Evolutionary conservation across 2,888 invertebrate species (phyloP).

Genomic region (Brassicogethes aeneus): DNA sequence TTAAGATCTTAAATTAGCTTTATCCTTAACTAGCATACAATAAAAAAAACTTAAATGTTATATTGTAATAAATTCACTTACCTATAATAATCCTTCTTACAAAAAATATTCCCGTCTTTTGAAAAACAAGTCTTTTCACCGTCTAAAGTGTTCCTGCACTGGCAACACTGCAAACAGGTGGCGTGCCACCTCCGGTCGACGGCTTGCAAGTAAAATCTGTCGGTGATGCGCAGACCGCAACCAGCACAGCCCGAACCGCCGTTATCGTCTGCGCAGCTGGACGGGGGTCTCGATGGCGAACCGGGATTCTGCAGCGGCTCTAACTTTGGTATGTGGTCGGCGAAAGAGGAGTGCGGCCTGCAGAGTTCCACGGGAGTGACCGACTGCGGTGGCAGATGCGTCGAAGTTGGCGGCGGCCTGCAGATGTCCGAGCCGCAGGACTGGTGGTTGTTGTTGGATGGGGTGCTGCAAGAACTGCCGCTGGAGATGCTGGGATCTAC

Average conservation of each 20-base stretch:
- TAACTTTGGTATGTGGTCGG: slow-evolving; percentile 46
- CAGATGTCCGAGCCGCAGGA: slow-evolving; percentile 41
- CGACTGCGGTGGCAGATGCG: slow-evolving; percentile 14
- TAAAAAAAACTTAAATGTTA: too few relatives aligned
- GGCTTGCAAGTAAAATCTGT: slow-evolving; percentile 85
- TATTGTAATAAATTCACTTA: slow-evolving; percentile 43
- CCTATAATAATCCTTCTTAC: slow-evolving; percentile 96
- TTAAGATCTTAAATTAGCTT: too few relatives aligned
- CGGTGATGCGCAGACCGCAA: slow-evolving; percentile 77
- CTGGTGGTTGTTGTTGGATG: slow-evolving; percentile 47
- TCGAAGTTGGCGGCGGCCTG: slow-evolving; percentile 31
- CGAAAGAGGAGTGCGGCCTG: slow-evolving; percentile 37
- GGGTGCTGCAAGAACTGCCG: slow-evolving; percentile 51
- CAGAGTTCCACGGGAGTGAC: slow-evolving; percentile 21
- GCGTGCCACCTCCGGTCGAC: slow-evolving; percentile 92
- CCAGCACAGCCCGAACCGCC: slow-evolving; percentile 65
- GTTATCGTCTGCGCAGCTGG: slow-evolving; percentile 29
- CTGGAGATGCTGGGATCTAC: slow-evolving; percentile 46
- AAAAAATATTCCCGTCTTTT: slow-evolving; percentile 87
- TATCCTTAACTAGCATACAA: too few relatives aligned
- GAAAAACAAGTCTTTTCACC: slow-evolving; percentile 89
- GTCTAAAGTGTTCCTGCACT: slow-evolving; percentile 83
- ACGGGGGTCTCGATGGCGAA: slow-evolving; percentile 40
- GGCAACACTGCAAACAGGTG: slow-evolving; percentile 81
- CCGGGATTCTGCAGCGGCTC: slow-evolving; percentile 49